Evolutionary conservation across 2,113 vertebrate species (phyloP).

Genomic region (Argyrosomus japonicus): DNA sequence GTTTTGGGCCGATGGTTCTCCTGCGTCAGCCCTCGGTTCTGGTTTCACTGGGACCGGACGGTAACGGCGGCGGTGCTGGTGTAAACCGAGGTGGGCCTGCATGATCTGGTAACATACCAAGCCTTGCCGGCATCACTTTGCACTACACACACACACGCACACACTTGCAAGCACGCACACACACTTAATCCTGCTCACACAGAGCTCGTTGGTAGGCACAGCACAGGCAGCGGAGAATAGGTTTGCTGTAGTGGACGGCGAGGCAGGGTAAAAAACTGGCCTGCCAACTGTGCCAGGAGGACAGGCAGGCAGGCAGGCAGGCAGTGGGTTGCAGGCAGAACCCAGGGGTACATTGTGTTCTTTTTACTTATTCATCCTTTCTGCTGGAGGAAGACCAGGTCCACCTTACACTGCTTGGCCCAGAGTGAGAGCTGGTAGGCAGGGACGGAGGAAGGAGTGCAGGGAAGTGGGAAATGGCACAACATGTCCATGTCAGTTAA

Average conservation of each 20-base stretch:
- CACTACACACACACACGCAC: conserved; percentile 21
- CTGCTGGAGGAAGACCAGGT: conserved; percentile 72
- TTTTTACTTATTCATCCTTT: conserved; percentile 82
- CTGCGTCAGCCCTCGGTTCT: conserved; percentile 67
- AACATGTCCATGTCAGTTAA: conserved; percentile 46
- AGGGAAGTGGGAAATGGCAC: conserved; percentile 45
- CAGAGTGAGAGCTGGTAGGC: conserved; percentile 59
- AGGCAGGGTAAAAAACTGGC: conserved; percentile 46
- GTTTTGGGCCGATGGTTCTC: conserved; percentile 53
- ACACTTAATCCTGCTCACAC: conserved; percentile 43
- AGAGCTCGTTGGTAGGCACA: conserved; percentile 57
- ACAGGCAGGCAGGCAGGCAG: conserved; percentile 47
- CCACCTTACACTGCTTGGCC: conserved; percentile 71
- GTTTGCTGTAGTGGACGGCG: conserved; percentile 58
- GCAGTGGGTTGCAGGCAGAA: conserved; percentile 71
- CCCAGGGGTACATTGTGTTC: conserved; percentile 81
- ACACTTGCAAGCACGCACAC: conserved; percentile 17
- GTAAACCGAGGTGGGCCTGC: conserved; percentile 75
- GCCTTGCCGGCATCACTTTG: conserved; percentile 66
- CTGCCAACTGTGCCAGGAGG: conserved; percentile 67
- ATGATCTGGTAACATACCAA: conserved; percentile 74
- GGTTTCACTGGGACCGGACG: conserved; percentile 72
- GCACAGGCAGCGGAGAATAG: conserved; percentile 57
- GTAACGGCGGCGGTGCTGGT: conserved; percentile 46
- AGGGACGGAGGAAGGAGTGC: conserved; percentile 49